Evolutionary conservation across 92 coral and sea anemone species (phyloP).

Genomic region (Actinostola sp.): DNA sequence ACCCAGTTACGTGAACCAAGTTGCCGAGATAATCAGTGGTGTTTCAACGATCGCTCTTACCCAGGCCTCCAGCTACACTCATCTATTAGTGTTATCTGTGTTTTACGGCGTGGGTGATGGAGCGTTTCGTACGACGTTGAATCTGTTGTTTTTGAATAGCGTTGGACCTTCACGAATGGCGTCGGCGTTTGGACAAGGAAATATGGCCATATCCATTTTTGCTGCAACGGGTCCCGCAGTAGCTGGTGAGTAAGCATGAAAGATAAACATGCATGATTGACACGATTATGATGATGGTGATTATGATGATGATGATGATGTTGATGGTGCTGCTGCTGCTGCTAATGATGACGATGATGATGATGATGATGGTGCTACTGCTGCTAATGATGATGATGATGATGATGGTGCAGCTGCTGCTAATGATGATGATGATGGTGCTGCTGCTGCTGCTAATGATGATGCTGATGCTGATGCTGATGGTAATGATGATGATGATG

Average conservation of each 20-base stretch:
- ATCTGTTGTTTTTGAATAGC: conserved; percentile 37
- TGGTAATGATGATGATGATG: no score
- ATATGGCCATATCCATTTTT: conserved; percentile 36
- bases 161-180: conserved; percentile 52
- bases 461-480: no score
- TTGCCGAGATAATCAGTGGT: conserved; percentile 32
- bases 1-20: conserved; percentile 47
- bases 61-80: conserved; percentile 37
- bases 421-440: no score
- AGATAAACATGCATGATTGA: not conserved
- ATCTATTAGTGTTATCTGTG: conserved; percentile 45
- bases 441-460: no score
- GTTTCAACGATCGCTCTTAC: conserved; percentile 26
- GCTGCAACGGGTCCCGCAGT: conserved; percentile 59
- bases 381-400: no score
- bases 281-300: not conserved
- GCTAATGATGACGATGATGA: no score
- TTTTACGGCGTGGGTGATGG: conserved; percentile 66
- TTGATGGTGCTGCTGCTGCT: no score
- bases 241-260: conserved; percentile 38
- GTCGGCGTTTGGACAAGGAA: conserved; percentile 63
- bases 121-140: conserved; percentile 40
- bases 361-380: no score
- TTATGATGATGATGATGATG: no score
- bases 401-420: no score